These are phyloP conservation scores for Atopsyche davidsoni DNA, from an alignment of 1,140 invertebrate genomes.

Conservation along the genomic window DNA sequence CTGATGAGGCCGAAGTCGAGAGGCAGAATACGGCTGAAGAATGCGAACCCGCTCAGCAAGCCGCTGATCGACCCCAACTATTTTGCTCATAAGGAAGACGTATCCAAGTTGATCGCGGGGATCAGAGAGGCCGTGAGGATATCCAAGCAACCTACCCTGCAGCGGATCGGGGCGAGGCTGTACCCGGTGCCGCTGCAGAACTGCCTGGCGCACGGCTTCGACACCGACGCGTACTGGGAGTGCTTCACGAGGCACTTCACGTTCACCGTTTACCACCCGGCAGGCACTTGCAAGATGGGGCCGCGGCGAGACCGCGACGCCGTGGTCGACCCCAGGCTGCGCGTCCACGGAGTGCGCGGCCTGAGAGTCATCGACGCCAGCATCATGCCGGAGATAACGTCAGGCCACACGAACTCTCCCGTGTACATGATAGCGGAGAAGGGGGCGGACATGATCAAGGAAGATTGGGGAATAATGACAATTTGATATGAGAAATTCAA, in stretches of 20 bases:
- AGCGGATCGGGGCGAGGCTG: slow-evolving; percentile 52
- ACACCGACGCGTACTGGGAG: slow-evolving; percentile 65
- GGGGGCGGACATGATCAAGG: slow-evolving; percentile 55
- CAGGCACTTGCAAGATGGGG: slow-evolving; percentile 84
- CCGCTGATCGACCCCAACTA: slow-evolving; percentile 80
- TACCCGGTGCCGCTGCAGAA: slow-evolving; percentile 56
- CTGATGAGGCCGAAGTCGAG: slow-evolving; percentile 66
- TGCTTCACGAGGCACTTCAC: slow-evolving; percentile 64
- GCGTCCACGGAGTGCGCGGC: slow-evolving; percentile 61
- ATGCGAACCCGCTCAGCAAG: slow-evolving; percentile 63
- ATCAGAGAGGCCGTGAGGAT: slow-evolving; percentile 55
- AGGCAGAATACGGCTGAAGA: slow-evolving; percentile 62
- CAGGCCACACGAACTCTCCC: slow-evolving; percentile 56
- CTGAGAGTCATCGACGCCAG: slow-evolving; percentile 73
- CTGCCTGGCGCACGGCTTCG: slow-evolving; percentile 56
- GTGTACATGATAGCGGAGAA: slow-evolving; percentile 58
- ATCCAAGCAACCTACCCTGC: slow-evolving; percentile 52
- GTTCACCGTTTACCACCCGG: slow-evolving; percentile 69
- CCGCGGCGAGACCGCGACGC: slow-evolving; percentile 56
- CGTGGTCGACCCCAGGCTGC: slow-evolving; percentile 64
- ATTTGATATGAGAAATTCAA: too few relatives aligned
- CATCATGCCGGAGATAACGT: slow-evolving; percentile 59
- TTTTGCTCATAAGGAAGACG: slow-evolving; percentile 58
- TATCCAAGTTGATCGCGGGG: slow-evolving; percentile 57
- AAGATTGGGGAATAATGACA: slow-evolving; percentile 47